Conservation (phyloP, 2,113 vertebrate genomes). For the Chlamydotis undulata region DNA sequence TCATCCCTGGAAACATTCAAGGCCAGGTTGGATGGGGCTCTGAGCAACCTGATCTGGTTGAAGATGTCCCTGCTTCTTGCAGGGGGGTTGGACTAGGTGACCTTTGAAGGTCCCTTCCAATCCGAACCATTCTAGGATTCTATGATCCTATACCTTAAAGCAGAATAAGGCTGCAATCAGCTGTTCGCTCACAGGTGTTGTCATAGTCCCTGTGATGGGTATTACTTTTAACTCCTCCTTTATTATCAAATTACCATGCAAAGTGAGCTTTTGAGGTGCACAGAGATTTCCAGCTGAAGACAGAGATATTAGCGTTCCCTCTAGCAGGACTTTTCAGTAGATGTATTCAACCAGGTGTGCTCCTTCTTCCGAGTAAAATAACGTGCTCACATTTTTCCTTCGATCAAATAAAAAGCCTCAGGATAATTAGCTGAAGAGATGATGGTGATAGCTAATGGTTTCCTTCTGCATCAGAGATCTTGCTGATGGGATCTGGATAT, state of each 20-base stretch:
- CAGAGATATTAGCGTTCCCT: not conserved
- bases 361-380: not conserved
- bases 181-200: not conserved
- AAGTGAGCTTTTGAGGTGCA: not conserved
- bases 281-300: not conserved
- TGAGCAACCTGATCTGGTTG: no score
- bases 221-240: not conserved
- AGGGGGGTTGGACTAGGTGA: no score
- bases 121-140: not conserved
- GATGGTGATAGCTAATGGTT: not conserved
- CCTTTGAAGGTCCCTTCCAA: no score
- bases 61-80: no score
- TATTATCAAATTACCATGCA: not conserved
- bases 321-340: not conserved
- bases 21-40: no score
- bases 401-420: not conserved
- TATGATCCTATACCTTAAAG: not conserved
- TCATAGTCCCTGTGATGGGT: not conserved
- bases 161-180: not conserved
- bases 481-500: not conserved
- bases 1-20: no score
- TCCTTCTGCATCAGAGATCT: not conserved
- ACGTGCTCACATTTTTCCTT: not conserved
- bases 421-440: not conserved
- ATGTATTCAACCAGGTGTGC: not conserved